Base-by-base conservation (phyloP, 2,888 invertebrate species). In the Dasysyrphus albostriatus region DNA sequence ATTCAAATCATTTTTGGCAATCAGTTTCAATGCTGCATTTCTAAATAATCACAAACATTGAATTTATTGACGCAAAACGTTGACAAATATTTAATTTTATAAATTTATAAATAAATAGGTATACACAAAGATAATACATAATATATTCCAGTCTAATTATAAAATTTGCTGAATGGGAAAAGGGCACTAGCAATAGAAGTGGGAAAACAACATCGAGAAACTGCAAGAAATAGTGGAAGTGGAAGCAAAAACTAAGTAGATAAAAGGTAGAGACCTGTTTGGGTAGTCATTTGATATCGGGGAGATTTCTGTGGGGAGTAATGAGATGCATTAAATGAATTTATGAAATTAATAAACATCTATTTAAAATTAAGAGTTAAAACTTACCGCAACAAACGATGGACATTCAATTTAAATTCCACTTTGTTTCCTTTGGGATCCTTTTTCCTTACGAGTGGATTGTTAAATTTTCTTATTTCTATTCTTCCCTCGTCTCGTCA, bases 311-410 rank as follows among this genome's bases (percentile, higher is more conserved):
- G 51, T 69, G n/a, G 69, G 54, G 51, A 39, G 24, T 14, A 34
- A 69, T 54, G 69, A 39, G 12, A 69, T 69, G 54, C 37, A 54
- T 69, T 69, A 77, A 82, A 85, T 85, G 85, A 77, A 42, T 42
- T 67, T 8, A 76, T 80, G 59, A 58, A 37, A 75, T 39, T 34
- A 19, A 49, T 14, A 19, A 10, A 61, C 39, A 49, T 24, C 44
- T 12, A 10, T 29, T 32, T n/a, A 9, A 24, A 8, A 16, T 29
- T 49, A 10, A 42, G 2, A 61, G 9, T 10, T 39, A 44, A 24
- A 49, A 85, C 85, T 85, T 82, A 85, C 85, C 85, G 77, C 69
- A 82, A 69, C 73, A 78, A 82, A 77, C 77, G 77, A 82, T 82
- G 67, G 82, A 78, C 85, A 85, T 85, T 77, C 73, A 85, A 72